phyloP scores from a whole-genome alignment of 2,888 invertebrate genomes.

The Caenorhabditis sp. region DNA sequence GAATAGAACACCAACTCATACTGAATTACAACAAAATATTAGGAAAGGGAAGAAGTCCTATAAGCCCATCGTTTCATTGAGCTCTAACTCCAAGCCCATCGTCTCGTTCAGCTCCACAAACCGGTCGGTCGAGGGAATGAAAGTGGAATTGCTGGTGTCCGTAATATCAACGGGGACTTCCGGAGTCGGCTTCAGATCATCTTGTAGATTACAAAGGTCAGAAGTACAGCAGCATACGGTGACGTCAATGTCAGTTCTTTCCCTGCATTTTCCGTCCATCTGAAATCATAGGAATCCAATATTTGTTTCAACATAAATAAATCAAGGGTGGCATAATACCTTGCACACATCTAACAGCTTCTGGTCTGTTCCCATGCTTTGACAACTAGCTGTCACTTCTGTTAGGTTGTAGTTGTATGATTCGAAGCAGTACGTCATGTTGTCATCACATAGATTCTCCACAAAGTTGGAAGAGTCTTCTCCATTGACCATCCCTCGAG shows the following conservation, averaged over 20 bases:
- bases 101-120: constrained; percentile 50
- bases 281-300: too few species aligned
- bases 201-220: constrained; percentile 63
- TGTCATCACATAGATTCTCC: constrained; percentile 58
- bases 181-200: constrained; percentile 52
- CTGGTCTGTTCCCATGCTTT: constrained; percentile 63
- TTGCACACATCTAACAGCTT: constrained; percentile 63
- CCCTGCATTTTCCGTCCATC: constrained; percentile 57
- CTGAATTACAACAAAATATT: not conserved
- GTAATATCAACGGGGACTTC: constrained; percentile 7
- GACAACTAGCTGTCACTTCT: constrained; percentile 66
- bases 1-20: constrained; percentile 27
- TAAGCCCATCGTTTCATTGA: constrained; percentile 29
- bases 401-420: constrained; percentile 63
- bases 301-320: too few species aligned
- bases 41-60: constrained; percentile 2
- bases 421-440: constrained; percentile 65
- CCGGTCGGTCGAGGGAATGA: constrained; percentile 5
- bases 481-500: constrained; percentile 60
- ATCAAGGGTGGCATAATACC: constrained; percentile 29
- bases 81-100: constrained; percentile 36
- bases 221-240: constrained; percentile 64
- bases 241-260: constrained; percentile 60
- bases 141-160: constrained; percentile 28
- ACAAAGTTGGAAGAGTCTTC: constrained; percentile 56